phyloP scores from a whole-genome alignment of 2,113 vertebrate genomes.

The Eira barbara region DNA sequence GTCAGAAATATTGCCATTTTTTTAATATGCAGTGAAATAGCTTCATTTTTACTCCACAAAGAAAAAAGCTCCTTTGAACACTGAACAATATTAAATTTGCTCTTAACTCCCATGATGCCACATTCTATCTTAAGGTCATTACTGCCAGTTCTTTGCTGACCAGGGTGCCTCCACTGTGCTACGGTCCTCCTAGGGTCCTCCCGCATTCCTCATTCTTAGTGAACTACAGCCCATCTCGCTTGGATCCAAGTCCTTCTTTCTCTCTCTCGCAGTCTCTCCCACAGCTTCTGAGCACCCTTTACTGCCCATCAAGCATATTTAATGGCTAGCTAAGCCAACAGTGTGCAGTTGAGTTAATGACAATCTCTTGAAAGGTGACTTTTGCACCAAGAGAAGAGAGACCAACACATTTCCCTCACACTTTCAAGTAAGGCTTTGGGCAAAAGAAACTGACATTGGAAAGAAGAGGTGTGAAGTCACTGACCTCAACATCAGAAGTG shows the following conservation, averaged over 20 bases:
- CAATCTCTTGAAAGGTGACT: not conserved
- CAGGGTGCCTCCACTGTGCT: not conserved
- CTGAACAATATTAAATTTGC: slow-evolving; percentile 71
- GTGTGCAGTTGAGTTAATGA: not conserved
- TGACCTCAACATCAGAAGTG: not conserved
- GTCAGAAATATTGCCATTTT: slow-evolving; percentile 72
- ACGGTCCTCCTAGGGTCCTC: not conserved
- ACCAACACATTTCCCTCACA: not conserved
- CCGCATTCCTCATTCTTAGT: not conserved
- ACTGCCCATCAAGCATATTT: not conserved
- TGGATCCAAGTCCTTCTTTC: not conserved
- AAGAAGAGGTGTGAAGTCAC: slow-evolving; percentile 7
- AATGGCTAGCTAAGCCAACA: not conserved
- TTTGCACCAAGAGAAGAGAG: not conserved
- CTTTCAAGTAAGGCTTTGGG: slow-evolving; percentile 16
- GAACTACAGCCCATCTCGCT: not conserved
- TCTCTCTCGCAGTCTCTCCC: not conserved
- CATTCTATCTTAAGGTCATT: slow-evolving; percentile 3
- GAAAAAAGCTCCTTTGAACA: slow-evolving; percentile 63
- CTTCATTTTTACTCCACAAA: slow-evolving; percentile 69
- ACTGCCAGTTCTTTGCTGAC: not conserved
- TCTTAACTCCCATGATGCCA: slow-evolving; percentile 49
- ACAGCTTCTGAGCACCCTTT: not conserved
- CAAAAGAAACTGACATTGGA: not conserved
- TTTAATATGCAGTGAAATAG: slow-evolving; percentile 69